These are phyloP conservation scores for Phymastichus coffea DNA, from an alignment of 1,140 invertebrate genomes.

Conservation along the genomic window DNA sequence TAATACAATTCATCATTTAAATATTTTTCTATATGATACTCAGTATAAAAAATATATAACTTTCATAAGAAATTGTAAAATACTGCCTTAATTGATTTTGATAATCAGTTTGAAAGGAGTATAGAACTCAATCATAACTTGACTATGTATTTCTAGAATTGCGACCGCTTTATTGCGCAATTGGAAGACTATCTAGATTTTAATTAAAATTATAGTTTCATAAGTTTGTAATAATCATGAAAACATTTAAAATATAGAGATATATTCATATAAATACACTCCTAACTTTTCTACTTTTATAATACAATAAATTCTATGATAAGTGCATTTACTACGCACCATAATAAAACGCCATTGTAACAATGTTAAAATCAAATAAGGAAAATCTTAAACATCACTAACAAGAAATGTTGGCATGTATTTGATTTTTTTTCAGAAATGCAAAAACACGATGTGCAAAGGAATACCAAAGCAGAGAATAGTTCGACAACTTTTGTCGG, in stretches of 20 bases:
- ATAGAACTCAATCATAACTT: background rate
- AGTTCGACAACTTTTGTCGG: slow-evolving; percentile 49
- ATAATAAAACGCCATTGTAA: background rate
- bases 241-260: slow-evolving; percentile 10
- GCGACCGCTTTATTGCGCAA: background rate
- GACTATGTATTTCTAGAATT: slow-evolving; percentile 23
- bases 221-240: slow-evolving; percentile 7
- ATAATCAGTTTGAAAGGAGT: background rate
- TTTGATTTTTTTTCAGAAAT: slow-evolving; percentile 53
- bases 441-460: slow-evolving; percentile 50
- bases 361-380: background rate
- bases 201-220: slow-evolving; percentile 9
- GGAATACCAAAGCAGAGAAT: slow-evolving; percentile 56
- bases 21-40: no score
- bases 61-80: background rate
- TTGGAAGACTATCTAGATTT: background rate
- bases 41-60: background rate
- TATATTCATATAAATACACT: no score
- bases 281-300: slow-evolving; percentile 57
- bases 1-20: no score
- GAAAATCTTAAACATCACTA: no score
- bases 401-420: no score
- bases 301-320: slow-evolving; percentile 39
- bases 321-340: slow-evolving; percentile 4
- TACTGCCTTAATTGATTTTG: background rate